Evolutionary conservation across 2,888 invertebrate species (phyloP), one percentile per base, ranked within the genome.

Genomic region (Scaptodrosophila latifasciaeformis): DNA sequence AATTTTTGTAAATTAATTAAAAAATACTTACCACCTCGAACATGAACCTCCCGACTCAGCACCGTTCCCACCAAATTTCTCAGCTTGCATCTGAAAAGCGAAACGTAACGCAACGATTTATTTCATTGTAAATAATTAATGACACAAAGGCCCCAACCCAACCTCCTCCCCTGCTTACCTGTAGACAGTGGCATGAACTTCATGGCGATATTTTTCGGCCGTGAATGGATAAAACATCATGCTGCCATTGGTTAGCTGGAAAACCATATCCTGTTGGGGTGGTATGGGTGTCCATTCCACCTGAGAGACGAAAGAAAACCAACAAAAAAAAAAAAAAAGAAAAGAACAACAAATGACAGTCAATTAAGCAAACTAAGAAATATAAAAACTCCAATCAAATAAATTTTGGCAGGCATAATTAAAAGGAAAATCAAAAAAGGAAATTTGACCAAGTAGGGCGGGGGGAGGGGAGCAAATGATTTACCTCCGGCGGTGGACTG

Each of bases 201-300:
- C 94, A 79, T 93, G 91, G 44, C 94, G 89, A 87, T 93, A 95
- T 71, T 90, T 90, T 72, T 93, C 92, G 46, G 92, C 92, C 6
- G 93, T 89, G 86, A 97, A 96, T 2, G 96, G 93, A 61, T 92
- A 90, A 86, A 97, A 93, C 86, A 93, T 91, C 84, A 97, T 89
- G 49, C 95, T 95, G 65, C 96, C 95, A 86, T 96, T 95, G 61
- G 91, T 88, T 74, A 93, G 90, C 77, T 93, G 89, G 83, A 92
- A 89, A 44, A 95, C 91, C 69, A 95, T 89, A 67, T 93, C 93
- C 56, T 91, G 89, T 64, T 92, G 88, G 71, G 91, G 88, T 59
- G 88, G 88, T 76, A 88, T 93, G 37, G 92, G 89, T 49, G 93
- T 88, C 94, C 94, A 94, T 87, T 93, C 93, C 85, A 94, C 88